A percentile compares a stretch with the other conserved stretches of the same genome.
Conservation (phyloP, 2,888 invertebrate species). For the Epistrophella euchroma region DNA sequence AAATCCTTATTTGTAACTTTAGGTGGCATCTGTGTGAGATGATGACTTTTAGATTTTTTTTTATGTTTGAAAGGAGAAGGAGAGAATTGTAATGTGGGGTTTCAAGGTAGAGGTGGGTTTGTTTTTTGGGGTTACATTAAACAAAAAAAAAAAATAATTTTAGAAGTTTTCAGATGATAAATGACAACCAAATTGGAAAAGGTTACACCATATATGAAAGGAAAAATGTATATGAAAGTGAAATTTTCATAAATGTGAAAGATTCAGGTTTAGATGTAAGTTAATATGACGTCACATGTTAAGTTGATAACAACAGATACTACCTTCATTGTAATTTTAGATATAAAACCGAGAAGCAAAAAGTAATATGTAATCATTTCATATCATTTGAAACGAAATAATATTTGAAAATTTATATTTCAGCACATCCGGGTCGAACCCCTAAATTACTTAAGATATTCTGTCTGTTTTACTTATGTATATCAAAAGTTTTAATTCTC, state of each 20-base stretch:
- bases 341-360: too few species aligned
- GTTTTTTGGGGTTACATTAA: slow-evolving; percentile 27
- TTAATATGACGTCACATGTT: not conserved
- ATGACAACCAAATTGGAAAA: slow-evolving; percentile 44
- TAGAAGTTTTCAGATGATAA: slow-evolving; percentile 54
- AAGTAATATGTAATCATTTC: not conserved
- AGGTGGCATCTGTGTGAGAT: slow-evolving; percentile 66
- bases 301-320: too few species aligned
- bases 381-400: not conserved
- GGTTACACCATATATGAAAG: not conserved
- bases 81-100: not conserved
- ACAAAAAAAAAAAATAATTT: slow-evolving; percentile 29
- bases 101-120: slow-evolving; percentile 8
- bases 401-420: not conserved
- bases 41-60: slow-evolving; percentile 58
- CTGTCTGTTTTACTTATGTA: not conserved
- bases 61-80: slow-evolving; percentile 20
- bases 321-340: too few species aligned
- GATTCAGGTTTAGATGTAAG: not conserved
- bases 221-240: not conserved
- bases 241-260: slow-evolving; percentile 11
- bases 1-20: slow-evolving; percentile 56
- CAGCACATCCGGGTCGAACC: not conserved
- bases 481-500: not conserved
- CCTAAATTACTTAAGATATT: not conserved